Conservation (phyloP, 2,888 invertebrate genomes). For the Timandra comae region DNA sequence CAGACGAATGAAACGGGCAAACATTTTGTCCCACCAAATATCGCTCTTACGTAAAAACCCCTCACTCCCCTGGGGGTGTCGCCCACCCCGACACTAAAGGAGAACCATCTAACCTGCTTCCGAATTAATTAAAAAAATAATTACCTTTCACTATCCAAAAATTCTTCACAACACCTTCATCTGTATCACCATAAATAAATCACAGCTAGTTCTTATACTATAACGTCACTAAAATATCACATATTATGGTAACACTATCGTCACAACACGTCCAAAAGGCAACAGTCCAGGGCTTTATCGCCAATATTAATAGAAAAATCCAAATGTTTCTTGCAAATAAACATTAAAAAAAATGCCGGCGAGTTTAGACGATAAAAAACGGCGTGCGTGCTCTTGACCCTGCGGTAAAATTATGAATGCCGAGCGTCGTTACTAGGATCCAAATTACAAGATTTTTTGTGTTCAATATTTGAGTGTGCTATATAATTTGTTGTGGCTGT, state of each 20-base stretch:
- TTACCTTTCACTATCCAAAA: constrained; percentile 65
- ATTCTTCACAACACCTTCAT: constrained; percentile 61
- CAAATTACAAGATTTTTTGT: constrained; percentile 72
- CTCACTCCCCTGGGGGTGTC: constrained; percentile 26
- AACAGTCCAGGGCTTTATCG: constrained; percentile 63
- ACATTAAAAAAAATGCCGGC: constrained; percentile 64
- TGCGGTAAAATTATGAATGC: constrained; percentile 74
- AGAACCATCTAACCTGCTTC: constrained; percentile 36
- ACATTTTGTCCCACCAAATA: constrained; percentile 36
- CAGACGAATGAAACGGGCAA: constrained; percentile 51
- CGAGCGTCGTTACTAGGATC: constrained; percentile 71
- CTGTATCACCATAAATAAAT: constrained; percentile 72
- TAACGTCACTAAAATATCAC: constrained; percentile 74
- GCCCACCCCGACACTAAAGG: constrained; percentile 23
- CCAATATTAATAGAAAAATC: constrained; percentile 67
- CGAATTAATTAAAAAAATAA: constrained; percentile 39
- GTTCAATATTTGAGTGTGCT: constrained; percentile 72
- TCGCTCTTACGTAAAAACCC: constrained; percentile 57
- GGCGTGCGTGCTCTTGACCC: constrained; percentile 69
- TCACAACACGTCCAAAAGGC: constrained; percentile 76
- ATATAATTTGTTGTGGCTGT: constrained; percentile 59
- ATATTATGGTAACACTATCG: constrained; percentile 72
- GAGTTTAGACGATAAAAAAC: constrained; percentile 39
- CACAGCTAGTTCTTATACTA: constrained; percentile 72
- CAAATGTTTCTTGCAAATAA: constrained; percentile 64